phyloP scores from a whole-genome alignment of 2,797 vertebrate genomes.

The Melanotaenia boesemani region DNA sequence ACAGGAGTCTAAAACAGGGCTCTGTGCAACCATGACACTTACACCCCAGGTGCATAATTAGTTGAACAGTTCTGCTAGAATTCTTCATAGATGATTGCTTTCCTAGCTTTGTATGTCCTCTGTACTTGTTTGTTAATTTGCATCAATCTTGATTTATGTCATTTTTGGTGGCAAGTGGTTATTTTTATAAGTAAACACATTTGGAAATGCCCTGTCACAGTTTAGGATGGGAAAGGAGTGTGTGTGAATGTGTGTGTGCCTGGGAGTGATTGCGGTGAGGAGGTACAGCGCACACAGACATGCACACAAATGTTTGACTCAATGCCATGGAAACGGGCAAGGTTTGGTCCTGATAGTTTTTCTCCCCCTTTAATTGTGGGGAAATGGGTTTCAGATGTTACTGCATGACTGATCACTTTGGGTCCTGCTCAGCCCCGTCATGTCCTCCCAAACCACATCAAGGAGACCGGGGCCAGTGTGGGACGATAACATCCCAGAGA shows the following conservation, averaged over 20 bases:
- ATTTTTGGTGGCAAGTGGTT: constrained; percentile 63
- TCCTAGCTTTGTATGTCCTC: constrained; percentile 2
- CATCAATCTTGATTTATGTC: constrained; percentile 31
- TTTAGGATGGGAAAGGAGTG: constrained; percentile 72
- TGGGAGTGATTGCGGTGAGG: constrained; percentile 44
- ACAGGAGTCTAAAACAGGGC: constrained; percentile 21
- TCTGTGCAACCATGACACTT: background rate
- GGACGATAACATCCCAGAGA: constrained; percentile 79
- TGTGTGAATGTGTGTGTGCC: constrained; percentile 46
- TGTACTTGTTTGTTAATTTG: constrained; percentile 12
- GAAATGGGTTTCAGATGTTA: constrained; percentile 88
- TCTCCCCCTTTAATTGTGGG: constrained; percentile 86
- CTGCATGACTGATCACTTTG: constrained; percentile 83
- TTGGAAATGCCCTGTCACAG: constrained; percentile 82
- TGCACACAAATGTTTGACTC: constrained; percentile 78
- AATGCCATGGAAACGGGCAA: constrained; percentile 83
- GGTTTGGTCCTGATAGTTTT: constrained; percentile 86
- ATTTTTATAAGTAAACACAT: constrained; percentile 77
- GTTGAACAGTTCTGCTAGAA: background rate
- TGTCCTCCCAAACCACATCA: constrained; percentile 87
- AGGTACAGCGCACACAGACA: constrained; percentile 36
- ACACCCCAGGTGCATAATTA: constrained; percentile 41
- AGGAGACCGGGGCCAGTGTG: constrained; percentile 73
- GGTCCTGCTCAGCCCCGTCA: constrained; percentile 77
- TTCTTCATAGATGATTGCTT: background rate